Evolutionary conservation across 2,888 invertebrate genomes (phyloP).

Genomic region (Acrocyrtus sp.): DNA sequence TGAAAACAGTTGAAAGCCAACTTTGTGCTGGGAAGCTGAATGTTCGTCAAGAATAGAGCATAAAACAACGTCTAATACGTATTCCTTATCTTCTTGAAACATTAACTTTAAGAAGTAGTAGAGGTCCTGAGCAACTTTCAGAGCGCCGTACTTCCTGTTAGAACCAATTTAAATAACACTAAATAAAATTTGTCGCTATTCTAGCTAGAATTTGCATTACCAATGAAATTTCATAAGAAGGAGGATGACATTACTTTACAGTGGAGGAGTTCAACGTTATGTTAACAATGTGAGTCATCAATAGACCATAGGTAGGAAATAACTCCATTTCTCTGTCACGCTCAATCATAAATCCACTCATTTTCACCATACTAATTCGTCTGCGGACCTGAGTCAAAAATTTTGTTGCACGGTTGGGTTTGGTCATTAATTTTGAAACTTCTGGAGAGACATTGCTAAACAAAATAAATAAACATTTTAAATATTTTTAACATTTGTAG

Average conservation of each 20-base stretch:
- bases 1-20: constrained; percentile 28
- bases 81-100: constrained; percentile 32
- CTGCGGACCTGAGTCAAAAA: constrained; percentile 4
- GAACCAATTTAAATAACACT: no score
- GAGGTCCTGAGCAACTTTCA: constrained; percentile 12
- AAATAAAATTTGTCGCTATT: no score
- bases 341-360: constrained; percentile 1
- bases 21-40: not conserved
- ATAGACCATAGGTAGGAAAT: constrained; percentile 31
- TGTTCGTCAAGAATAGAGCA: constrained; percentile 31
- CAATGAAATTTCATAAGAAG: no score
- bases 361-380: constrained; percentile 19
- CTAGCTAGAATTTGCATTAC: no score
- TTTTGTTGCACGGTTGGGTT: constrained; percentile 50
- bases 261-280: constrained; percentile 25
- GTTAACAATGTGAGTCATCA: constrained; percentile 31
- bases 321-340: not conserved
- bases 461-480: not conserved
- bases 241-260: constrained; percentile 2
- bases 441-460: constrained; percentile 30
- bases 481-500: no score
- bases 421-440: constrained; percentile 31
- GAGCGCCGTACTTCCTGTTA: constrained; percentile 5
- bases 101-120: constrained; percentile 35
- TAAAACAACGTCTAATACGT: constrained; percentile 38